Evolutionary conservation across 2,797 vertebrate species (phyloP), one percentile per base, ranked within the genome.

Genomic region (Melanogrammus aeglefinus): DNA sequence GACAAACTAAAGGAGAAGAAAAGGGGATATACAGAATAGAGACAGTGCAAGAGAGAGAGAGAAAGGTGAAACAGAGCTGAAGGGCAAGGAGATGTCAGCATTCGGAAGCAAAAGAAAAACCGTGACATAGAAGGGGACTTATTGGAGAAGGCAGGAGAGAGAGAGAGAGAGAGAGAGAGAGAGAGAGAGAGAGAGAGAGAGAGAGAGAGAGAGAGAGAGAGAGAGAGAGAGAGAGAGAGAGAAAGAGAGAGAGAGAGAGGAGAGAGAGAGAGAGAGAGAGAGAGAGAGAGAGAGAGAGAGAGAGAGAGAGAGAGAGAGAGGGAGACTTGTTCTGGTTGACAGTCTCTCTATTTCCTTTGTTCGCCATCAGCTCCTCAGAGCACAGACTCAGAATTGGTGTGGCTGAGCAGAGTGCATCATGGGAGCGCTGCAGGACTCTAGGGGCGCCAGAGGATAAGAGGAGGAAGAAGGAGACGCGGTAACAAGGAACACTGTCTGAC

Each of bases 291-390:
- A 35, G 35, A 35, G 35, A 35, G 35, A 35, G 5, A 35, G 35
- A 35, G 35, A 35, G 13, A 29, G 73, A 47, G 74, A 75, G 33
- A 81, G 38, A 44, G 6, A 72, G 8, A 18, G 71, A 41, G 24
- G 44, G 69, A 73, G 72, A 71, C 80, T 78, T 83, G 73, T 73
- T 79, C 57, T 6, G 51, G 72, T 78, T 86, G 84, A 76, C 81
- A 81, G 76, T 90, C 81, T 83, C 78, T 78, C 78, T 74, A 51
- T 41, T 74, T n/a, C 72, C 85, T 83, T 84, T 63, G 57, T 80
- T 90, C 83, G 86, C 82, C 84, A 70, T 79, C 77, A 33, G 66
- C 35, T 78, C 82, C 18, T 29, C 73, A 78, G 73, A 82, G 82
- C 84, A 29, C 69, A 71, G 10, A 31, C 69, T 71, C 29, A 13